phyloP scores from a whole-genome alignment of 2,113 vertebrate genomes.

The Odocoileus hemionus region DNA sequence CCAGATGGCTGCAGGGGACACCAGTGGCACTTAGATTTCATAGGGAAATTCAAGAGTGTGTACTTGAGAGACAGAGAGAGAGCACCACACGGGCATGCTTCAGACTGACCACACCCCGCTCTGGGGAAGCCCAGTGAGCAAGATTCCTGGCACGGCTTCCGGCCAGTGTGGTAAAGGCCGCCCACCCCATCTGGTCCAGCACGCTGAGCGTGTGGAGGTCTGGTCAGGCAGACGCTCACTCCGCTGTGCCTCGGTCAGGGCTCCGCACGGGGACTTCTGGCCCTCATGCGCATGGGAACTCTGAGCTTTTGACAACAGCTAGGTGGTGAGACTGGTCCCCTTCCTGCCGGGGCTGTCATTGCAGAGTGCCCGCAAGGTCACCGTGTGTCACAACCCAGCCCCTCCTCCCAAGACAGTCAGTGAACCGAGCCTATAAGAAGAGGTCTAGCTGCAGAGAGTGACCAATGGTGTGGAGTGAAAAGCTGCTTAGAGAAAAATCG shows the following conservation, averaged over 20 bases:
- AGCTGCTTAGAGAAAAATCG: constrained; percentile 76
- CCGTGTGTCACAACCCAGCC: constrained; percentile 66
- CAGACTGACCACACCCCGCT: not conserved
- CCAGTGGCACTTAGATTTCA: constrained; percentile 31
- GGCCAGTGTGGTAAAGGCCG: not conserved
- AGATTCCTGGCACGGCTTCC: not conserved
- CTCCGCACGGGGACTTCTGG: not conserved
- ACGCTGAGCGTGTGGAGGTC: not conserved
- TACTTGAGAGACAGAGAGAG: not conserved
- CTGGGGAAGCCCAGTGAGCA: not conserved
- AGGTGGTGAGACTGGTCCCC: not conserved
- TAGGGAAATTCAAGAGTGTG: not conserved
- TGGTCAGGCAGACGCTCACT: not conserved
- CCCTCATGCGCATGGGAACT: not conserved
- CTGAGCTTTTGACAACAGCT: constrained; percentile 7
- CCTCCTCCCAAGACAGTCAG: constrained; percentile 55
- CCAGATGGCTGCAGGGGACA: not conserved
- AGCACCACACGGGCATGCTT: constrained; percentile 40
- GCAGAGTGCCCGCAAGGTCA: constrained; percentile 63
- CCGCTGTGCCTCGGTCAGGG: not conserved
- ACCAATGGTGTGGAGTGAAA: constrained; percentile 82
- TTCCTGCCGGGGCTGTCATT: not conserved
- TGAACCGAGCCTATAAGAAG: constrained; percentile 76
- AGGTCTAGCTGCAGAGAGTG: constrained; percentile 81
- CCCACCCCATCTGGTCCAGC: not conserved